Evolutionary conservation across 2,888 invertebrate genomes (phyloP).

Genomic region (Dorcus hopei): DNA sequence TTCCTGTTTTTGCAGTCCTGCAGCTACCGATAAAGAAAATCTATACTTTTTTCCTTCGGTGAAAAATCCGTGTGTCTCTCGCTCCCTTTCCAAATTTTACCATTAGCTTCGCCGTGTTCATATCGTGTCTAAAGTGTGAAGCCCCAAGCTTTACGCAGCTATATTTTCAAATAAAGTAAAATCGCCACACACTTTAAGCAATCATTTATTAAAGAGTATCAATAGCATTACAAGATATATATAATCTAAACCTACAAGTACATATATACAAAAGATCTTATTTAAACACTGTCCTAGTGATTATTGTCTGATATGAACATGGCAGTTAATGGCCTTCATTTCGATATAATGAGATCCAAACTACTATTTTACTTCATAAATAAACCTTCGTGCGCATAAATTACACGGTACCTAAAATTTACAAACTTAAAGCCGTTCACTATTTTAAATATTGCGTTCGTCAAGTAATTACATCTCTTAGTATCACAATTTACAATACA

Average conservation of each 20-base stretch:
- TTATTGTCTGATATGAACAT: constrained; percentile 19
- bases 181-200: constrained; percentile 11
- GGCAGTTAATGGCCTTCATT: constrained; percentile 27
- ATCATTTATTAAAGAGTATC: constrained; percentile 40
- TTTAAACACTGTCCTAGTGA: constrained; percentile 3
- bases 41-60: too few relatives aligned
- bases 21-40: too few relatives aligned
- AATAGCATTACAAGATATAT: constrained; percentile 43
- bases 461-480: constrained; percentile 17
- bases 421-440: constrained; percentile 40
- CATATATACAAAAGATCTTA: constrained; percentile 18
- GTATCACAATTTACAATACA: constrained; percentile 20
- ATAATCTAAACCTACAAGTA: constrained; percentile 25
- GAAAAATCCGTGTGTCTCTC: too few relatives aligned
- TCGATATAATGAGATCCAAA: constrained; percentile 24
- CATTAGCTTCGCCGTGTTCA: too few relatives aligned
- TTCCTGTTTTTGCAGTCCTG: too few relatives aligned
- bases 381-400: constrained; percentile 27
- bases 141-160: too few relatives aligned
- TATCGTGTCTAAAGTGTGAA: too few relatives aligned
- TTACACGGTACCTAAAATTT: constrained; percentile 25
- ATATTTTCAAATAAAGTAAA: too few relatives aligned
- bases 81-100: too few relatives aligned
- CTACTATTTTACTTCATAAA: constrained; percentile 24
- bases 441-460: constrained; percentile 32